Percentiles rank a stretch among this genome's conserved stretches.
phyloP scores from a whole-genome alignment of 2,113 vertebrate genomes.

The Nothocercus nigrocapillus region DNA sequence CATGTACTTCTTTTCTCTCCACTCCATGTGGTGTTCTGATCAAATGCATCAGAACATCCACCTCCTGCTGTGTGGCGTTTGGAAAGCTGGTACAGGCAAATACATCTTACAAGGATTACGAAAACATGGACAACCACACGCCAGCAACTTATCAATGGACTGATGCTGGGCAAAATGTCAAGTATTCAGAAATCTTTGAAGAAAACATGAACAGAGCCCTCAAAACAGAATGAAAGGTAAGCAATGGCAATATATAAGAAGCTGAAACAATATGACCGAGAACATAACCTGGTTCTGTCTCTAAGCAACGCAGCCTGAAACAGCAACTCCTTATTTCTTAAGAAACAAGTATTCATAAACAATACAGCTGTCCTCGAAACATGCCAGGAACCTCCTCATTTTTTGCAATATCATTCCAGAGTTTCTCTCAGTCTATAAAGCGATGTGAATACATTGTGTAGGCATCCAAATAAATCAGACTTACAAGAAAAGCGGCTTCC shows the following conservation, averaged over 20 bases:
- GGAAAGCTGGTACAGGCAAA: background rate
- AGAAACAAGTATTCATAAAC: background rate
- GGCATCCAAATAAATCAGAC: background rate
- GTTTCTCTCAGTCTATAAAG: background rate
- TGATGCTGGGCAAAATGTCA: background rate
- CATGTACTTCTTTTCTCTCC: background rate
- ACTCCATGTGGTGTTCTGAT: background rate
- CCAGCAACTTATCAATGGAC: background rate
- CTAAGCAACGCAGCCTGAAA: background rate
- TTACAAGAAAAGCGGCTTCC: background rate
- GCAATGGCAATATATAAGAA: background rate
- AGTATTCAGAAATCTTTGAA: background rate
- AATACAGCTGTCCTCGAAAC: background rate
- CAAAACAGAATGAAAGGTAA: background rate
- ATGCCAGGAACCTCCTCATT: background rate
- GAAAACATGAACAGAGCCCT: background rate
- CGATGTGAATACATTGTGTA: fast-evolving
- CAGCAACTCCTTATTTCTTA: background rate
- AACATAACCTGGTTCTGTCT: background rate
- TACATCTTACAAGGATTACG: background rate
- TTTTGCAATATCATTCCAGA: background rate
- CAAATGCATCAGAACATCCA: background rate
- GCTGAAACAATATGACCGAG: background rate
- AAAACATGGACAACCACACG: fast-evolving
- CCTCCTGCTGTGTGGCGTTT: background rate